phyloP scores from a whole-genome alignment of 2,888 invertebrate genomes.

The Acanthosepion pharaonis region DNA sequence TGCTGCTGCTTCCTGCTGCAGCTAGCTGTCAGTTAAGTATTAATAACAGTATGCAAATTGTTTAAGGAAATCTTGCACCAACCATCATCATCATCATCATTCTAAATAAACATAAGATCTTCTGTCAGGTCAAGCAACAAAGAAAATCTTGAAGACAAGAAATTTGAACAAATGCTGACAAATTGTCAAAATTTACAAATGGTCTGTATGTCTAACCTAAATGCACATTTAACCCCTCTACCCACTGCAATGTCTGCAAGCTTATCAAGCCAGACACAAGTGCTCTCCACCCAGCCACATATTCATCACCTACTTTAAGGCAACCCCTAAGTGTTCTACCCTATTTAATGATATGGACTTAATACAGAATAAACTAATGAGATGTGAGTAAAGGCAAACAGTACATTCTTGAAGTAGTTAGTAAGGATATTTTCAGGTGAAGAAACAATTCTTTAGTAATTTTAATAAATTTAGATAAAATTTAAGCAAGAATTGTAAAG shows the following conservation, averaged over 20 bases:
- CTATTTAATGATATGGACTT: background rate
- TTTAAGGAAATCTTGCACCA: constrained; percentile 18
- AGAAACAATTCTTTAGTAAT: background rate
- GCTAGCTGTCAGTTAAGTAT: constrained; percentile 23
- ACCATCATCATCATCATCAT: background rate
- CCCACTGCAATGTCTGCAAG: constrained; percentile 6
- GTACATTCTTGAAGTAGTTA: background rate
- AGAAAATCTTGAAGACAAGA: constrained; percentile 6
- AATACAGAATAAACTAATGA: background rate
- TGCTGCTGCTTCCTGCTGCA: constrained; percentile 22
- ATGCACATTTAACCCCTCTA: background rate
- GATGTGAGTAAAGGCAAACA: background rate
- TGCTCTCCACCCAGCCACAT: background rate
- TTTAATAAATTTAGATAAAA: background rate
- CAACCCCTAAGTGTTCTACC: background rate
- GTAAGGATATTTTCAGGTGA: background rate
- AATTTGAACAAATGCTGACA: background rate
- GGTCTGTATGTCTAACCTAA: background rate
- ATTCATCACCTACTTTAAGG: background rate
- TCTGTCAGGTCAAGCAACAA: background rate
- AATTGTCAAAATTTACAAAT: background rate
- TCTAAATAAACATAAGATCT: background rate
- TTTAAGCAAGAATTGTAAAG: background rate
- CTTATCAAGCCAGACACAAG: background rate
- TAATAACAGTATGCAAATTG: constrained; percentile 23